Evolutionary conservation across 2,888 invertebrate genomes (phyloP).

Genomic region (Perithous albicinctus): DNA sequence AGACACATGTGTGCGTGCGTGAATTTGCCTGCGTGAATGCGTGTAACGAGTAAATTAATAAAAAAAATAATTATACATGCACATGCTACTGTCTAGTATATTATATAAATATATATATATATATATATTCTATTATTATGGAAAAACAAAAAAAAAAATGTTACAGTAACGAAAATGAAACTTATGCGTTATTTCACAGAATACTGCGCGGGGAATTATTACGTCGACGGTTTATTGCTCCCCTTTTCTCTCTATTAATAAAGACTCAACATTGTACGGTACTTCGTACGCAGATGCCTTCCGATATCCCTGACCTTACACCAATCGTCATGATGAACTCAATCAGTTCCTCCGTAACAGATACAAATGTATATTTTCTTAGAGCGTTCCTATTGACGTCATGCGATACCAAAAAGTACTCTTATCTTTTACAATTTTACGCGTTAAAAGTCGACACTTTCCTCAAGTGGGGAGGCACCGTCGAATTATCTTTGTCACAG

Average conservation of each 20-base stretch:
- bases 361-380: background rate
- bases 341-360: background rate
- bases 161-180: conserved; percentile 80
- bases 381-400: background rate
- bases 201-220: conserved; percentile 49
- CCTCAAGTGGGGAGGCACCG: no score
- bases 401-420: background rate
- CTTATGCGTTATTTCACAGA: conserved; percentile 79
- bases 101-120: conserved; percentile 43
- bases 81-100: conserved; percentile 69
- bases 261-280: conserved; percentile 73
- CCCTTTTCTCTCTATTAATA: conserved; percentile 67
- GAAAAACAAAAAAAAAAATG: conserved; percentile 76
- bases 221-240: conserved; percentile 58
- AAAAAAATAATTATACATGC: conserved; percentile 69
- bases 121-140: conserved; percentile 71
- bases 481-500: no score
- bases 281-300: conserved; percentile 20
- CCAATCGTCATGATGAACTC: background rate
- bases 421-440: no score
- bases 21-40: conserved; percentile 51
- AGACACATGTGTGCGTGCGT: conserved; percentile 44
- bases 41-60: conserved; percentile 69
- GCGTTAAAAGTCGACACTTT: no score
- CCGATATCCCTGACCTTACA: conserved; percentile 9